Evolutionary conservation across 1,140 invertebrate species (phyloP).

Genomic region (Meloidogyne chitwoodi): DNA sequence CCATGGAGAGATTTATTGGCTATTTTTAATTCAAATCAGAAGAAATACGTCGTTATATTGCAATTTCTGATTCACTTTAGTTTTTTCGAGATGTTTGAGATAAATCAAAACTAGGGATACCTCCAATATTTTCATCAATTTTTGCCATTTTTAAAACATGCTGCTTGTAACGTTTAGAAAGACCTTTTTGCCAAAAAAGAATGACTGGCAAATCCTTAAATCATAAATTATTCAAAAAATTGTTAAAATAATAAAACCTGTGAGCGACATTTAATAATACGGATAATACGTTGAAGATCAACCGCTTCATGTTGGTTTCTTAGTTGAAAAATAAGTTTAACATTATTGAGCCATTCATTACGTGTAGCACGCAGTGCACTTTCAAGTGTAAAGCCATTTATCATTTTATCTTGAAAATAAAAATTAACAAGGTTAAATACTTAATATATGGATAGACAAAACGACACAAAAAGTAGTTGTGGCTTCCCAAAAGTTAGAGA

Average conservation of each 20-base stretch:
- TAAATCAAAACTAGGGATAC: background rate
- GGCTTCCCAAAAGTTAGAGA: no score
- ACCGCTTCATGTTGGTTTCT: constrained; percentile 28
- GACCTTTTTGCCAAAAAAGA: constrained; percentile 35
- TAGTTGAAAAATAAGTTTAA: constrained; percentile 38
- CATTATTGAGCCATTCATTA: constrained; percentile 40
- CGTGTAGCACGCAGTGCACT: constrained; percentile 25
- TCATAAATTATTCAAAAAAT: constrained; percentile 3
- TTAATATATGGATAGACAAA: no score
- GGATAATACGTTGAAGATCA: constrained; percentile 26
- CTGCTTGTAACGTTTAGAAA: constrained; percentile 35
- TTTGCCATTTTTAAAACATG: constrained; percentile 34
- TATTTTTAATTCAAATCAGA: no score
- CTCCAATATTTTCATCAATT: background rate
- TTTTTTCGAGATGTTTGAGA: background rate
- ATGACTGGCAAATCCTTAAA: constrained; percentile 37
- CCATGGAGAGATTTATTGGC: no score
- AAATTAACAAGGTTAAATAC: no score
- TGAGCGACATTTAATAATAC: constrained; percentile 31
- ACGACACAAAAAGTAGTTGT: no score
- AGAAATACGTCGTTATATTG: background rate
- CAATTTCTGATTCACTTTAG: background rate
- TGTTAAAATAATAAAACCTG: constrained; percentile 13
- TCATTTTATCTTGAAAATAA: constrained; percentile 11
- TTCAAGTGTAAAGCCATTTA: constrained; percentile 27